Evolutionary conservation across 2,888 invertebrate species (phyloP), one percentile per base, ranked within the genome.

Genomic region (Creontiades dilutus): DNA sequence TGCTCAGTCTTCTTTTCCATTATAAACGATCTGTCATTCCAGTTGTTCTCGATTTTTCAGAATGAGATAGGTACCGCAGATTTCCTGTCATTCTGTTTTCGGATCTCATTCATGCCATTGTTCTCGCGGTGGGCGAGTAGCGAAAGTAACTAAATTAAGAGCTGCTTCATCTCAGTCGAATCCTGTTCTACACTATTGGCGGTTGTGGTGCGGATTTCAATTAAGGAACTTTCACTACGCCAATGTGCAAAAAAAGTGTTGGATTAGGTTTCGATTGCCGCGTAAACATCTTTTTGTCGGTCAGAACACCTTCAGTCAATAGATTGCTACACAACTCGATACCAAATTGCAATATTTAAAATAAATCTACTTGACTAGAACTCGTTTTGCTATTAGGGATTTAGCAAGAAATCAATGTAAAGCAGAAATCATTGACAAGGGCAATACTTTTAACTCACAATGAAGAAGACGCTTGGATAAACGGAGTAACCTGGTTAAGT

Each of bases 131-230:
- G 19, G 9, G 11, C 23, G 19, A 23, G 46, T 19, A 46, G 78
- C 37, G 78, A 78, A 78, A 78, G 78, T 37, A 78, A 46, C 37
- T 46, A 46, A 78, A 78, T 47, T 78, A 47, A 16, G 19, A 46
- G 46, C 46, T 11, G 19, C 78, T 47, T 47, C 78, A 47, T 0
- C 46, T 19, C 14, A 78, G 37, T 46, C 46, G 78, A 47, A 78
- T 78, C 46, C 28, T 78, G 37, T 78, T 78, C 47, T 46, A 47
- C 78, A 78, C 0, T 78, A 78, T 78, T 47, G 78, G 46, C 78
- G 78, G 37, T 78, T 78, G 78, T 78, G 78, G 78, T 78, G 46
- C 47, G 2, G 37, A 78, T 78, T 78, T 78, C 78, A 78, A 78
- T 78, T 37, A 78, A 19, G 13, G 46, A 47, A 78, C 78, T 78